Evolutionary conservation across 2,888 invertebrate species (phyloP).

Genomic region (Dicranocentrus wangi): DNA sequence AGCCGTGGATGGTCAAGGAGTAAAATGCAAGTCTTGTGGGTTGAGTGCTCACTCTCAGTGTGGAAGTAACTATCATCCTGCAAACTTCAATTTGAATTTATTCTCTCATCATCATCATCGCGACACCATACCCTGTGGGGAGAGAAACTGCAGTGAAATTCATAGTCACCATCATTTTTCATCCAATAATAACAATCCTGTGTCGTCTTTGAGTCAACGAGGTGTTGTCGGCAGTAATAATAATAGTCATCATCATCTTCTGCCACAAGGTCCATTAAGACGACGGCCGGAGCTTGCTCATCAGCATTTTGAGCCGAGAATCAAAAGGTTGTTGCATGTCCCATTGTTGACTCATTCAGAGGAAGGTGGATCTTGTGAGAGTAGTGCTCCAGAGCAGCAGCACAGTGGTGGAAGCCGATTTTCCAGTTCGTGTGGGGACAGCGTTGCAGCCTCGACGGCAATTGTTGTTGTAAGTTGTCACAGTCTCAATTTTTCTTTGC

Average conservation of each 20-base stretch:
- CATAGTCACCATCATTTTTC: slow-evolving; percentile 42
- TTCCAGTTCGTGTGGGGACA: slow-evolving; percentile 69
- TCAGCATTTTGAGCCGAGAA: slow-evolving; percentile 68
- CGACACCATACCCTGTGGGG: slow-evolving; percentile 20
- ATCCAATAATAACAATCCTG: slow-evolving; percentile 46
- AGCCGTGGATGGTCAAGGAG: slow-evolving; percentile 66
- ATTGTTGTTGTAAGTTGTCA: slow-evolving; percentile 69
- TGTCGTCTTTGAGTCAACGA: slow-evolving; percentile 50
- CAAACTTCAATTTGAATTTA: slow-evolving; percentile 59
- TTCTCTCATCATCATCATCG: slow-evolving; percentile 39
- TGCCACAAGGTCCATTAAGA: slow-evolving; percentile 37
- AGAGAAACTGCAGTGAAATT: slow-evolving; percentile 46
- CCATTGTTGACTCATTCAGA: slow-evolving; percentile 61
- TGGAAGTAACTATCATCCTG: slow-evolving; percentile 65
- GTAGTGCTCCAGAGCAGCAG: slow-evolving; percentile 55
- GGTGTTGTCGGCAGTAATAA: slow-evolving; percentile 41
- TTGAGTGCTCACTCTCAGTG: slow-evolving; percentile 68
- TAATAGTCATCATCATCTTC: slow-evolving; percentile 39
- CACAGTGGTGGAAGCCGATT: slow-evolving; percentile 66
- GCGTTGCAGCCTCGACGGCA: slow-evolving; percentile 69
- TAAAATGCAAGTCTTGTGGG: slow-evolving; percentile 67
- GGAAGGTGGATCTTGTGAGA: slow-evolving; percentile 61
- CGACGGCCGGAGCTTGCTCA: slow-evolving; percentile 51
- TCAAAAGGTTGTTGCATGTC: slow-evolving; percentile 68
- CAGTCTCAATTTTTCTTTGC: slow-evolving; percentile 3